Conservation (phyloP, 2,888 invertebrate species). For the Dynastes hyllus region DNA sequence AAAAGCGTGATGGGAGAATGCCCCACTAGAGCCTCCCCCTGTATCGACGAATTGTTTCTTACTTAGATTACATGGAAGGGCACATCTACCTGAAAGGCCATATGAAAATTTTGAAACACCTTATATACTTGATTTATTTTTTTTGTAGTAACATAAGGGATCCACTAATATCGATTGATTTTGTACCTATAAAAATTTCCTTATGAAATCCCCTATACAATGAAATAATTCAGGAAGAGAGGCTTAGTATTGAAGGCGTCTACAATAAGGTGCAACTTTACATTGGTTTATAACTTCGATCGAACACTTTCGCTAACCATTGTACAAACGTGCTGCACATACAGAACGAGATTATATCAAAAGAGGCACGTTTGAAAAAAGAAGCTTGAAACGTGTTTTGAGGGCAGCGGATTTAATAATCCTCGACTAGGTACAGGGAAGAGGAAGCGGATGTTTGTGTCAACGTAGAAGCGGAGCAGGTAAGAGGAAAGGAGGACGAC, state of each 20-base stretch:
- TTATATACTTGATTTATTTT: too few species aligned
- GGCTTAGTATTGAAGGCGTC: neutral
- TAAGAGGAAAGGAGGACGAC: slow-evolving; percentile 14
- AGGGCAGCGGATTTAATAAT: slow-evolving; percentile 51
- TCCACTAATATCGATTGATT: too few species aligned
- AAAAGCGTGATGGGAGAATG: too few species aligned
- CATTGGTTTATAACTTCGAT: neutral
- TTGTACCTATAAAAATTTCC: too few species aligned
- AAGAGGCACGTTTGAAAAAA: slow-evolving; percentile 15
- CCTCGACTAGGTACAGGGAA: slow-evolving; percentile 32
- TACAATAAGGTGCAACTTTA: neutral
- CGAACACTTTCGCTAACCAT: neutral
- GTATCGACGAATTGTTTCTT: too few species aligned
- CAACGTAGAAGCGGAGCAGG: slow-evolving; percentile 47
- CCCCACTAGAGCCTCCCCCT: too few species aligned
- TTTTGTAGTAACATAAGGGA: too few species aligned
- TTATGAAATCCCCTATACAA: too few species aligned
- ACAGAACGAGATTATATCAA: slow-evolving; percentile 29
- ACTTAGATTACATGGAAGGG: too few species aligned
- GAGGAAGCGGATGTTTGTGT: slow-evolving; percentile 53
- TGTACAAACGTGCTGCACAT: neutral
- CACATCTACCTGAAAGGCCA: too few species aligned
- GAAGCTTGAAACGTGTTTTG: slow-evolving; percentile 35
- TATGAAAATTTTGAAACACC: too few species aligned
- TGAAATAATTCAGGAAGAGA: too few species aligned